Conservation (phyloP, 2,888 invertebrate genomes). For the Tuberolachnus salignus region DNA sequence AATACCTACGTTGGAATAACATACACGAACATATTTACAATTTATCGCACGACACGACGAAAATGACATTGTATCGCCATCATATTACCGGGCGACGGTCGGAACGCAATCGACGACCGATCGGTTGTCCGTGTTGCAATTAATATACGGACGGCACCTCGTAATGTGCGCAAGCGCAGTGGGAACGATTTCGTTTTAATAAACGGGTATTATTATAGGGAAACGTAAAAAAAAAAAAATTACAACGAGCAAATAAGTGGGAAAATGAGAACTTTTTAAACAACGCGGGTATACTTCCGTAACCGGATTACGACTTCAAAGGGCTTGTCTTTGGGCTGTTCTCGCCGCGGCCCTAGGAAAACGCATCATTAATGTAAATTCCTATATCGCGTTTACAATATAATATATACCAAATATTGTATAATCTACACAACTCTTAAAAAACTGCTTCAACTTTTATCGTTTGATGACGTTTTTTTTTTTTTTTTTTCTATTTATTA, state of each 20-base stretch:
- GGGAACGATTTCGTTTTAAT: too few relatives aligned
- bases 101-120: too few relatives aligned
- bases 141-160: too few relatives aligned
- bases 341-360: neutral
- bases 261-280: slow-evolving; percentile 38
- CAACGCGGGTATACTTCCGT: slow-evolving; percentile 15
- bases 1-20: neutral
- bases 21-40: too few relatives aligned
- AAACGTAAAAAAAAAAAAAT: too few relatives aligned
- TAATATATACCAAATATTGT: too few relatives aligned
- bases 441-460: slow-evolving; percentile 12
- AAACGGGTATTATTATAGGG: neutral
- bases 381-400: neutral
- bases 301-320: slow-evolving; percentile 20
- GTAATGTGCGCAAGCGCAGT: too few relatives aligned
- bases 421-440: neutral
- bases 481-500: too few relatives aligned
- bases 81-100: too few relatives aligned
- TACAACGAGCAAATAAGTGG: slow-evolving; percentile 9
- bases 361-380: slow-evolving; percentile 1
- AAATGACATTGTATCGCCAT: too few relatives aligned
- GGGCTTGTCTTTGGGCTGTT: slow-evolving; percentile 6
- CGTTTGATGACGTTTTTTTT: neutral
- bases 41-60: too few relatives aligned
- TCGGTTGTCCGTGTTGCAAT: too few relatives aligned